phyloP scores from a whole-genome alignment of 2,797 vertebrate genomes.

The Eidolon dupreanum region DNA sequence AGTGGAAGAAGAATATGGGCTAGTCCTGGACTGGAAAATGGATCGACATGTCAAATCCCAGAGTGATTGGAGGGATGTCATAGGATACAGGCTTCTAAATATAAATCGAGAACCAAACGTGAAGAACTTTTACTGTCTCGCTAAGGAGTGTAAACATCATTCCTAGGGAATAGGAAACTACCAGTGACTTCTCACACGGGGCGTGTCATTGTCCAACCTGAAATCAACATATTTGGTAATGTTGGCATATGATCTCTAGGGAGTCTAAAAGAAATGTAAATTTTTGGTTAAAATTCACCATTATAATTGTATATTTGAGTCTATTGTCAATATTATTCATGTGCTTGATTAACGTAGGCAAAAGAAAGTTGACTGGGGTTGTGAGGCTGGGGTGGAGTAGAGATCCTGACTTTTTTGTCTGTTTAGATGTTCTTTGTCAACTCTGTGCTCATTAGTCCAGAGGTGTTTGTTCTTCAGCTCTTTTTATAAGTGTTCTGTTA shows the following conservation, averaged over 20 bases:
- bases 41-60: background rate
- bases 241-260: background rate
- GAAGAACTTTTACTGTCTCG: background rate
- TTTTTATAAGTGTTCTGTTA: slow-evolving; percentile 26
- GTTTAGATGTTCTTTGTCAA: background rate
- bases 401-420: background rate
- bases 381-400: background rate
- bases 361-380: background rate
- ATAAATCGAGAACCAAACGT: background rate
- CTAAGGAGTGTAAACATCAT: background rate
- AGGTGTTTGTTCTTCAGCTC: slow-evolving; percentile 5
- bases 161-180: background rate
- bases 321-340: background rate
- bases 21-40: background rate
- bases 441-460: background rate
- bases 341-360: background rate
- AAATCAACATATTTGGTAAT: background rate
- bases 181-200: background rate
- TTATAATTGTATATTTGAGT: background rate
- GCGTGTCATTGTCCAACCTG: background rate
- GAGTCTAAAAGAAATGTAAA: background rate
- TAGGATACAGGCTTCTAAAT: background rate
- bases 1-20: background rate
- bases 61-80: background rate
- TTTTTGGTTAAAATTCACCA: background rate